These are phyloP conservation scores for Fundulus diaphanus DNA, from an alignment of 2,797 vertebrate genomes.

Conservation along the genomic window DNA sequence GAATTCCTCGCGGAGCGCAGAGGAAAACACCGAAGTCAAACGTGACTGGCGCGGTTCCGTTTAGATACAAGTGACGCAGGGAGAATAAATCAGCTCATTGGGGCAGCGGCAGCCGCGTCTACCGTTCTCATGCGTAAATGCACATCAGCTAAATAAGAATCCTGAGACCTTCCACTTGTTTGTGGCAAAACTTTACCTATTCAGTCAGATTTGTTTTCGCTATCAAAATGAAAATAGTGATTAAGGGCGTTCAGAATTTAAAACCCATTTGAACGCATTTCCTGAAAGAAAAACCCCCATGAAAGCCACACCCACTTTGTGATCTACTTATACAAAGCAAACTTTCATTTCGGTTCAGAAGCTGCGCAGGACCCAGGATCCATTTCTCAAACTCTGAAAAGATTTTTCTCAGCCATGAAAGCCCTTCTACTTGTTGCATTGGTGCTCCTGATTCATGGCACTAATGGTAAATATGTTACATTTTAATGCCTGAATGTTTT, in stretches of 20 bases:
- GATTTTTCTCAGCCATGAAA: conserved; percentile 60
- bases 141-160: conserved; percentile 5
- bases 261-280: conserved; percentile 15
- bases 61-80: conserved; percentile 58
- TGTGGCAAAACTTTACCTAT: neutral
- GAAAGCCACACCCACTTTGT: conserved; percentile 55
- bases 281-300: conserved; percentile 35
- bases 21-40: conserved; percentile 9
- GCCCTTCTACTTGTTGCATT: conserved; percentile 30
- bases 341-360: conserved; percentile 49
- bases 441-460: conserved; percentile 55
- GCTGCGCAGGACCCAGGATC: neutral
- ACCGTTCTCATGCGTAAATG: neutral
- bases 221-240: neutral
- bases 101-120: neutral
- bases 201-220: neutral
- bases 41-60: neutral
- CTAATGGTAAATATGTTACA: conserved; percentile 70
- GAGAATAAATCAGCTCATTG: conserved; percentile 7
- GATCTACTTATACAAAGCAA: conserved; percentile 31
- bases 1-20: neutral
- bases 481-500: neutral
- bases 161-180: accelerated
- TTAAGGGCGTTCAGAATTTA: neutral
- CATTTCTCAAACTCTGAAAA: neutral